These are phyloP conservation scores for Coregonus suidteri DNA, from an alignment of 2,797 vertebrate genomes.

Conservation along the genomic window DNA sequence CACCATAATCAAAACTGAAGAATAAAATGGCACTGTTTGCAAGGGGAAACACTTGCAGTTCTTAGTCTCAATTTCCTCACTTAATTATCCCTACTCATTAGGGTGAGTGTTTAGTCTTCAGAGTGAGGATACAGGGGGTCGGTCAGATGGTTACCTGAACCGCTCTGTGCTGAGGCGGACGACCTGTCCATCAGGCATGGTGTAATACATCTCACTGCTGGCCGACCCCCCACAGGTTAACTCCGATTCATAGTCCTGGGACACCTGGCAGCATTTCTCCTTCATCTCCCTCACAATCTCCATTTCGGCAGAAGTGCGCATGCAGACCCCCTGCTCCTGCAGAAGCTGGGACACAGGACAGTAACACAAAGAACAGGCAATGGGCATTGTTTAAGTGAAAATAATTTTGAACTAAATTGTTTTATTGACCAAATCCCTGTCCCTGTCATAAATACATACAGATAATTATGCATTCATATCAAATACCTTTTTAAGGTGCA, in stretches of 20 bases:
- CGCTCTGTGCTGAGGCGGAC: conserved; percentile 65
- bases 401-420: neutral
- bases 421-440: neutral
- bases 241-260: conserved; percentile 65
- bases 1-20: neutral
- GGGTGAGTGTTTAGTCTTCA: neutral
- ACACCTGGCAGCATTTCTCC: conserved; percentile 75
- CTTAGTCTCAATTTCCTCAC: conserved; percentile 3
- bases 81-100: neutral
- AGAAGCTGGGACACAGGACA: conserved; percentile 63
- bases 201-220: conserved; percentile 63
- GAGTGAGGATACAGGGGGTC: too few relatives aligned
- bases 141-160: conserved; percentile 70
- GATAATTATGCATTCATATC: neutral
- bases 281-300: conserved; percentile 82
- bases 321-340: conserved; percentile 73
- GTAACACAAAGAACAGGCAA: neutral
- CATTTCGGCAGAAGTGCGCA: conserved; percentile 75
- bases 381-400: neutral
- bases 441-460: neutral
- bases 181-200: conserved; percentile 73
- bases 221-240: conserved; percentile 36
- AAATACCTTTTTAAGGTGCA: conserved; percentile 73
- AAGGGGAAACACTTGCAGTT: neutral
- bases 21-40: neutral